Evolutionary conservation across 30 jellyfish, hydroid and myxozoan genomes (phyloP).

Genomic region (Aurelia coerulea): DNA sequence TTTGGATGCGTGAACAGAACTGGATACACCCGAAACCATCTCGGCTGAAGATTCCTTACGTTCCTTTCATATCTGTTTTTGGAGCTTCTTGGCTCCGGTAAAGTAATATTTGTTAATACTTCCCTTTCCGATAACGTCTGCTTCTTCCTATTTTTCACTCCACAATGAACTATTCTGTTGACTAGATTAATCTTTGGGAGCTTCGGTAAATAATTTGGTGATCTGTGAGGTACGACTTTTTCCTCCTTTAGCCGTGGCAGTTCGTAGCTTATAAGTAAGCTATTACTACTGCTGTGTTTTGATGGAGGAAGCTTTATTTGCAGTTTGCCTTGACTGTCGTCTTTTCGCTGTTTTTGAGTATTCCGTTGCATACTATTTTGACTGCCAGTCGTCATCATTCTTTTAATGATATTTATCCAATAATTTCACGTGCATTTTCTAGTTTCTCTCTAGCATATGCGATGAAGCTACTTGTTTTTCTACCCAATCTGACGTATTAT

Average conservation of each 20-base stretch:
- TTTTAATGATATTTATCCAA: too few relatives aligned
- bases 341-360: too few relatives aligned
- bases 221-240: background rate
- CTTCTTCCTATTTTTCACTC: background rate
- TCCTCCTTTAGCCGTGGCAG: constrained; percentile 5
- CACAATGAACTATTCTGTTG: background rate
- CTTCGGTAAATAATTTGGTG: constrained; percentile 44
- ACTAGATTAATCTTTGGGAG: background rate
- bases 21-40: constrained; percentile 43
- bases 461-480: too few relatives aligned
- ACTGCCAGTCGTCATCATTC: too few relatives aligned
- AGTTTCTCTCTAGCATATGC: too few relatives aligned
- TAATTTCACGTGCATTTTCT: too few relatives aligned
- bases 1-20: background rate
- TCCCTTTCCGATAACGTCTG: too few relatives aligned
- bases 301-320: constrained; percentile 29
- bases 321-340: background rate
- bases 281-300: background rate
- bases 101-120: background rate
- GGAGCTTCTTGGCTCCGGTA: background rate
- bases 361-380: too few relatives aligned
- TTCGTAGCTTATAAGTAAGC: constrained; percentile 7
- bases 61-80: background rate
- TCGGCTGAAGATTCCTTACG: constrained; percentile 14
- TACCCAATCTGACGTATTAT: too few relatives aligned